Base-by-base conservation (phyloP, 2,113 vertebrate genomes). In the Sander vitreus region DNA sequence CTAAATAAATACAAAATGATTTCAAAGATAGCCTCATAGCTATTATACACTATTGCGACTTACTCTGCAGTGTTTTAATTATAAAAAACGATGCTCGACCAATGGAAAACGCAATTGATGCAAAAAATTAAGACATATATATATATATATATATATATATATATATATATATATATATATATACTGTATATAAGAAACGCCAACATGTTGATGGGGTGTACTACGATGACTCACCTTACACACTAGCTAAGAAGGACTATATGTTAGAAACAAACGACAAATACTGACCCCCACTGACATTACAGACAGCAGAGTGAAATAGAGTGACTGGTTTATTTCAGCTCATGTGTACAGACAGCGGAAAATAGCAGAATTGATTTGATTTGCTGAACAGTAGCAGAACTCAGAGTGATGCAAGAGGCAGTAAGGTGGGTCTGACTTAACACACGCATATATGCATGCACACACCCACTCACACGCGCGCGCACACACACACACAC, bases 381-480 rank as follows among this genome's bases (percentile, higher is more conserved):
- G 71, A 81, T 75, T 76, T 53, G 66, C 47, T 78, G 74, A 88
- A 75, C 67, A 72, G 72, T 19, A 74, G 60, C 72, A 88, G 50
- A 84, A 75, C 58, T 79, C 33, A 43, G 71, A 85, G 69, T 86
- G 79, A 85, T 30, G 88, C 80, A 83, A 43, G 48, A 80, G 73
- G 84, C 67, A 19, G 63, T 63, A 63, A 89, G 75, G 47, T 77
- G 68, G 78, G 65, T 63, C 43, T 65, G 54, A 68, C 54, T 33
- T 23, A 25, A 54, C 8, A 27, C 51, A 23, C 47, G 21, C 45
- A 66, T 15, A 59, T 3, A 30, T 3, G 1, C 62, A 30, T 7
- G 10, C 60, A 39, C 33, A 6, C 60, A 11, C 8, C 3, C n/a
- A 5, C 63, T 2, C 15, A 12, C 43, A 1, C 43, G 45, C 39